Percentiles rank a stretch among this genome's conserved stretches.
Conservation (phyloP, 2,113 vertebrate species). For the Cichladusa arquata region DNA sequence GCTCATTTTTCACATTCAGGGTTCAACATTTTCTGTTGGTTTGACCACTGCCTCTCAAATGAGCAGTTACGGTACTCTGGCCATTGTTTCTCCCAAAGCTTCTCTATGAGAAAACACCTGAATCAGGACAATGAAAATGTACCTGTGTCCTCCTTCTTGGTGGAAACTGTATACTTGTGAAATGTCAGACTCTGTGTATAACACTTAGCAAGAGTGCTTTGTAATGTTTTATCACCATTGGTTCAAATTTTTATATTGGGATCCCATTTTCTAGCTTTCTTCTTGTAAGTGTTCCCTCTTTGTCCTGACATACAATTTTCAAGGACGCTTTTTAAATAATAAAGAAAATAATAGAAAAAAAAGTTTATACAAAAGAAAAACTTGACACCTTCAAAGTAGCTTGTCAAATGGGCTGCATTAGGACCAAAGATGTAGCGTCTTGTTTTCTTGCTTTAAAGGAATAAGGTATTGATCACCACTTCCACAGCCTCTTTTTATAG, state of each 20-base stretch:
- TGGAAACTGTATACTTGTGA: not conserved
- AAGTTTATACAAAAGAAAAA: not conserved
- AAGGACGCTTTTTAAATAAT: conserved; percentile 29
- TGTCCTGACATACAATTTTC: conserved; percentile 16
- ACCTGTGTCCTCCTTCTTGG: not conserved
- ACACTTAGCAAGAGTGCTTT: not conserved
- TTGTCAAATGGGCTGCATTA: conserved; percentile 38
- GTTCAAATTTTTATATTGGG: conserved; percentile 24
- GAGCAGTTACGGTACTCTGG: not conserved
- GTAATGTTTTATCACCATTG: conserved; percentile 23
- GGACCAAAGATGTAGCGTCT: conserved; percentile 52
- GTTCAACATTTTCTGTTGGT: not conserved
- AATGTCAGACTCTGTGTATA: not conserved
- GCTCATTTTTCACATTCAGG: not conserved
- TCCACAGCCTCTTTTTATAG: not conserved
- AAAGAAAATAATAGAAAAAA: not conserved
- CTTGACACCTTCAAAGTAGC: not conserved
- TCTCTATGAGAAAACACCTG: conserved; percentile 28
- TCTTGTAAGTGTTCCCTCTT: not conserved
- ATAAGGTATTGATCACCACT: not conserved
- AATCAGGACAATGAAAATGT: not conserved
- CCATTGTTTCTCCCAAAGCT: not conserved
- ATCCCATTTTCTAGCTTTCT: conserved; percentile 53
- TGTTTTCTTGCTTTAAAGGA: conserved; percentile 49
- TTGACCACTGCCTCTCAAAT: not conserved